These are phyloP conservation scores for Arctopsyche grandis DNA, from an alignment of 1,140 invertebrate species.

Conservation along the genomic window DNA sequence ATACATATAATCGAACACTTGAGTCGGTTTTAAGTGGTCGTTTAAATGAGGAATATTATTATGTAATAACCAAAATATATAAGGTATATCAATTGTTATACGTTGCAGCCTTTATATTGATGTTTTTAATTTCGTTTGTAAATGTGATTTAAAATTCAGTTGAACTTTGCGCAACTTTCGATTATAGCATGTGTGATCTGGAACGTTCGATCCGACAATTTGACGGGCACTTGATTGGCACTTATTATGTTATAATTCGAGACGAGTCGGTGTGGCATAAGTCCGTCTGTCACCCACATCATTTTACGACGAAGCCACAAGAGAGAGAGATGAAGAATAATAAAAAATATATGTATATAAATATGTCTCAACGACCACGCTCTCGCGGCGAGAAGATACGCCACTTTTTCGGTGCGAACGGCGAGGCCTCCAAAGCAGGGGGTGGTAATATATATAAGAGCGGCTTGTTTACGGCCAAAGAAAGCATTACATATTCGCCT, in stretches of 20 bases:
- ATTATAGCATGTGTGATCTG: not conserved
- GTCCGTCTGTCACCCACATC: too few species aligned
- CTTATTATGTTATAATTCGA: not conserved
- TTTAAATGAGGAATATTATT: too few species aligned
- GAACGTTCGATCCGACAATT: not conserved
- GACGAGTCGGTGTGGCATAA: too few species aligned
- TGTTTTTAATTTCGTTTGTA: too few species aligned
- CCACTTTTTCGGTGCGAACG: slow-evolving; percentile 53
- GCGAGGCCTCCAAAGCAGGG: slow-evolving; percentile 43
- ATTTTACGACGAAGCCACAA: not conserved
- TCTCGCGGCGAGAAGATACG: slow-evolving; percentile 41
- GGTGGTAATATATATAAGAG: slow-evolving; percentile 52
- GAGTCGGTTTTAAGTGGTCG: too few species aligned
- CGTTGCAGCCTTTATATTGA: too few species aligned
- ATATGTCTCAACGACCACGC: slow-evolving; percentile 43
- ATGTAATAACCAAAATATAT: too few species aligned
- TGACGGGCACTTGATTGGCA: not conserved
- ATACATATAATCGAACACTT: too few species aligned
- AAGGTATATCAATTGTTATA: too few species aligned
- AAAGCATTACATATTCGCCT: slow-evolving; percentile 54
- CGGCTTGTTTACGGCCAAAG: slow-evolving; percentile 39
- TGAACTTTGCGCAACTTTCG: not conserved
- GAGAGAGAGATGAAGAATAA: not conserved
- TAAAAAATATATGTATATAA: not conserved
- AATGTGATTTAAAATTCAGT: too few species aligned